Evolutionary conservation across 2,113 vertebrate genomes (phyloP).

Genomic region (Galeopterus variegatus): DNA sequence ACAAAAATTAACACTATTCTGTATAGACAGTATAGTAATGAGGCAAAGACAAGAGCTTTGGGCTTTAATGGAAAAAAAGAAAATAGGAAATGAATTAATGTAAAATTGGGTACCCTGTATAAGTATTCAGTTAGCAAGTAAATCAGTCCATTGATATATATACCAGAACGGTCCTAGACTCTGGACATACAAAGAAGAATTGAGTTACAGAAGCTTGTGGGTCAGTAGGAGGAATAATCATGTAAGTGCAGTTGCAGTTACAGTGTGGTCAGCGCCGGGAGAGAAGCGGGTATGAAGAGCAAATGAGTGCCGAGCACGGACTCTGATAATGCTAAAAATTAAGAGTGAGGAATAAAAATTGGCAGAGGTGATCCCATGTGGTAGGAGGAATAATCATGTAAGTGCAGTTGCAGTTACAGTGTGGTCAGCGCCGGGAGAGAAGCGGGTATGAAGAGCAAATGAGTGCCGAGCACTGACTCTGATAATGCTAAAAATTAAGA

Average conservation of each 20-base stretch:
- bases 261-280: background rate
- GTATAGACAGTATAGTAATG: background rate
- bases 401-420: background rate
- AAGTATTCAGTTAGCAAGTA: background rate
- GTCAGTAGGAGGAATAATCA: background rate
- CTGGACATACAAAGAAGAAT: background rate
- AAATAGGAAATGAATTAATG: slow-evolving; percentile 41
- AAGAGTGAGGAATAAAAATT: background rate
- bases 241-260: background rate
- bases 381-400: background rate
- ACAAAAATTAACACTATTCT: slow-evolving; percentile 36
- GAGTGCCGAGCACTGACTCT: background rate
- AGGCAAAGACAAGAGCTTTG: slow-evolving; percentile 1
- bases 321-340: background rate
- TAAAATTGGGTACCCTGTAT: background rate
- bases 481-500: background rate
- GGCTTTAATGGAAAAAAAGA: background rate
- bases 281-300: background rate
- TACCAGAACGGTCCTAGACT: background rate
- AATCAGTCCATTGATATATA: background rate
- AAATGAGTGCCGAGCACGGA: background rate
- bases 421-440: background rate
- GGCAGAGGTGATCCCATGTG: background rate
- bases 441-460: background rate
- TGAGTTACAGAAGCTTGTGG: background rate